These are phyloP conservation scores for Macrotrachela quadricornifera DNA, from an alignment of 1,140 invertebrate genomes.

Conservation along the genomic window DNA sequence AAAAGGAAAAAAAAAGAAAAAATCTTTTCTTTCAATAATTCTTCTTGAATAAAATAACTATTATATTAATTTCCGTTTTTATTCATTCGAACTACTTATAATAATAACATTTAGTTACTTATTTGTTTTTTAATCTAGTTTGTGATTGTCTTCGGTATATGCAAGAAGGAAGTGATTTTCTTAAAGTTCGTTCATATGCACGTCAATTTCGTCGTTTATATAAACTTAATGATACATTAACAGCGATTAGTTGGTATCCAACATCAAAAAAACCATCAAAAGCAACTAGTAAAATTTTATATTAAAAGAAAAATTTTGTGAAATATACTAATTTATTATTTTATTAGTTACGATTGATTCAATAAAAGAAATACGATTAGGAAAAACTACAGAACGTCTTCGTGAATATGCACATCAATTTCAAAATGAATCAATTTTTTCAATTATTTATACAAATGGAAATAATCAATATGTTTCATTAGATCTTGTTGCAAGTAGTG, in stretches of 20 bases:
- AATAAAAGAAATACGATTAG: slow-evolving; percentile 39
- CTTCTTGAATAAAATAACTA: too few species aligned
- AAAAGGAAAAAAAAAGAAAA: too few species aligned
- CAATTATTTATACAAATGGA: slow-evolving; percentile 37
- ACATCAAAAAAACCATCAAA: slow-evolving; percentile 43
- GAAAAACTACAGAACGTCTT: slow-evolving; percentile 38
- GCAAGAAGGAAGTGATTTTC: slow-evolving; percentile 39
- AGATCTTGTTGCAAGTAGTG: slow-evolving; percentile 39
- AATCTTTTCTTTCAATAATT: too few species aligned
- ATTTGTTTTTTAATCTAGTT: too few species aligned
- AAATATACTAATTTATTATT: not conserved
- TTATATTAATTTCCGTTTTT: too few species aligned
- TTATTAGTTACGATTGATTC: slow-evolving; percentile 35
- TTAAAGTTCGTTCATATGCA: slow-evolving; percentile 40
- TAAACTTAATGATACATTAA: slow-evolving; percentile 36
- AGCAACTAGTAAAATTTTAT: slow-evolving; percentile 36
- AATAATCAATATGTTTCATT: slow-evolving; percentile 37
- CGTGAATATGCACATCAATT: slow-evolving; percentile 33
- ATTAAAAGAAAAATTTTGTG: too few species aligned
- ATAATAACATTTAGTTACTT: too few species aligned
- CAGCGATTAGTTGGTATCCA: slow-evolving; percentile 40
- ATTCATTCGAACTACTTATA: too few species aligned
- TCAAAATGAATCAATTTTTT: slow-evolving; percentile 41
- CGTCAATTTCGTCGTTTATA: slow-evolving; percentile 41
- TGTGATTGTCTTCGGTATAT: slow-evolving; percentile 40